A percentile compares a stretch with the other conserved stretches of the same genome.
Evolutionary conservation across 2,797 vertebrate genomes (phyloP).

Genomic region (Aphelocoma californica): DNA sequence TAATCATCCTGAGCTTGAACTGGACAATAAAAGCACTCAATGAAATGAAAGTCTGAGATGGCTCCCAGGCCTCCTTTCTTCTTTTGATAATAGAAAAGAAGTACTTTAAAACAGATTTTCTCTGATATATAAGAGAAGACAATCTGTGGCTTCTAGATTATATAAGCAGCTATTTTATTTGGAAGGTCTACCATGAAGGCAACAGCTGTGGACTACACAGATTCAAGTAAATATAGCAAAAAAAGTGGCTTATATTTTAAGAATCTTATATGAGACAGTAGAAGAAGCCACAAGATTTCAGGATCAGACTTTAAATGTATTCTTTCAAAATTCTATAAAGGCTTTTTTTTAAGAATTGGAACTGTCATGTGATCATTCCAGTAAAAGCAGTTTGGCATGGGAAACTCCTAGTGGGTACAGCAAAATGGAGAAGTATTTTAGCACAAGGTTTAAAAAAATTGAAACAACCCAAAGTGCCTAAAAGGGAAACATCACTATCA

Average conservation of each 20-base stretch:
- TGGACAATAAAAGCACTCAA: not conserved
- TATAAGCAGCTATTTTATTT: not conserved
- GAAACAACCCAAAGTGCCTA: not conserved
- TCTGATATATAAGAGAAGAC: not conserved
- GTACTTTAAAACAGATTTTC: not conserved
- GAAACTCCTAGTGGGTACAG: not conserved
- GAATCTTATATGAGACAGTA: not conserved
- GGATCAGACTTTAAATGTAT: not conserved
- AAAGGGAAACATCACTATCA: not conserved
- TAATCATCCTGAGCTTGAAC: not conserved
- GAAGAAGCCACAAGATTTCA: not conserved
- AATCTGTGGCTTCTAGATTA: not conserved
- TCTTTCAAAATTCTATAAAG: not conserved
- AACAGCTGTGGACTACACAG: not conserved
- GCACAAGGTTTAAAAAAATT: not conserved
- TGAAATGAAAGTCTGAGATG: not conserved
- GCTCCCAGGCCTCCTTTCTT: not conserved
- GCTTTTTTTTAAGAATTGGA: not conserved
- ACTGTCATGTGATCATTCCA: not conserved
- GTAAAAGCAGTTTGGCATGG: not conserved
- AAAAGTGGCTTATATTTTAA: not conserved
- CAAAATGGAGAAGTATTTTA: constrained; percentile 7
- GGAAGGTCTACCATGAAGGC: not conserved
- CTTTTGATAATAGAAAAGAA: not conserved
- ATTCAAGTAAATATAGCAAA: not conserved